phyloP scores from a whole-genome alignment of 2,888 invertebrate genomes.

The Acheta domesticus region DNA sequence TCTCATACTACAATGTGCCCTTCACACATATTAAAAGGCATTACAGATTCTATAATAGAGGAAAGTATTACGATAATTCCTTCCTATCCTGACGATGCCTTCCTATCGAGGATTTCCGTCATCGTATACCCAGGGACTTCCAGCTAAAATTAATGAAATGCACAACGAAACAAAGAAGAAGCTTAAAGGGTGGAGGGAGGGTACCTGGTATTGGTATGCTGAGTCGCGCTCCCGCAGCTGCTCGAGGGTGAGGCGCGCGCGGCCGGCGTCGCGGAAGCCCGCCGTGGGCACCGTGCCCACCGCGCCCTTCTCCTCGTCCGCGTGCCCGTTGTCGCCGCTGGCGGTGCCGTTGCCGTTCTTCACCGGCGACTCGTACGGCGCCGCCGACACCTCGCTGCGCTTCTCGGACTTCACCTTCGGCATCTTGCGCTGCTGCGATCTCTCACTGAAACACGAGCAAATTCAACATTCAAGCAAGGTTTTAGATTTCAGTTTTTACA shows the following conservation, averaged over 20 bases:
- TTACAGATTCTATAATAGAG: too few species aligned
- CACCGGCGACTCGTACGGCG: neutral
- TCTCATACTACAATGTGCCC: too few species aligned
- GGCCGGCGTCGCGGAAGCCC: constrained; percentile 74
- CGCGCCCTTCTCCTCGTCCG: constrained; percentile 37
- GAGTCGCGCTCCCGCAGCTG: constrained; percentile 68
- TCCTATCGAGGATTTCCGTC: too few species aligned
- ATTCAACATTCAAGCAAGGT: too few species aligned
- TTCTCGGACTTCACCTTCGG: constrained; percentile 43
- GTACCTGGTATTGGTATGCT: constrained; percentile 66
- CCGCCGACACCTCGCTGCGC: constrained; percentile 42
- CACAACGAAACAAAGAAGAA: too few species aligned
- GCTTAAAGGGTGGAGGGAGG: neutral
- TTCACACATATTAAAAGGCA: too few species aligned
- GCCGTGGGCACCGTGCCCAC: constrained; percentile 44
- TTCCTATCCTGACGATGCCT: too few species aligned
- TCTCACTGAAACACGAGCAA: constrained; percentile 38
- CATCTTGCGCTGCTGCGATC: constrained; percentile 39
- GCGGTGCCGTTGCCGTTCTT: neutral
- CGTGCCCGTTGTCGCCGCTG: neutral
- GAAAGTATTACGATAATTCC: too few species aligned
- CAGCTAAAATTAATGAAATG: too few species aligned
- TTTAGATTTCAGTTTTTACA: too few species aligned
- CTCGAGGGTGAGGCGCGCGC: constrained; percentile 64
- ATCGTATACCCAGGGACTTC: too few species aligned